phyloP scores from a whole-genome alignment of 2,888 invertebrate genomes.

The Lithodes maja region DNA sequence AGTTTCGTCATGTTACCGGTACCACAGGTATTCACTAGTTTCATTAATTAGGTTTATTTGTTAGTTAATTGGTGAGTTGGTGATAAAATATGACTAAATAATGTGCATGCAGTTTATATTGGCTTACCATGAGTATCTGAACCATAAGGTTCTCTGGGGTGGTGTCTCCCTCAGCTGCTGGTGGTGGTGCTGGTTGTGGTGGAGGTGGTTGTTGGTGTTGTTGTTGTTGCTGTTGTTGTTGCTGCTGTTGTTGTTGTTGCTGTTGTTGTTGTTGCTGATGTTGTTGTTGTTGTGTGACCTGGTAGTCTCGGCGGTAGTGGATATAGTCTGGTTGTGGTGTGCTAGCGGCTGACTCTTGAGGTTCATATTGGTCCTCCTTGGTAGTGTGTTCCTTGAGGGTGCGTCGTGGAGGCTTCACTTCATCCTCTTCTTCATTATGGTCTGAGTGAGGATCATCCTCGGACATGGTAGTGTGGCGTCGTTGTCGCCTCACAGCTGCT shows the following conservation, averaged over 20 bases:
- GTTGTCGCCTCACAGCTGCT: constrained; percentile 43
- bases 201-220: too few relatives aligned
- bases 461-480: constrained; percentile 14
- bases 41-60: too few relatives aligned
- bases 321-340: constrained; percentile 21
- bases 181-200: too few relatives aligned
- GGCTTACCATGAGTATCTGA: constrained; percentile 46
- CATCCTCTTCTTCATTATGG: too few relatives aligned
- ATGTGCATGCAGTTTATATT: constrained; percentile 22
- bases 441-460: too few relatives aligned
- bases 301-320: constrained; percentile 33
- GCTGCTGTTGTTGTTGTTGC: neutral
- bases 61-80: too few relatives aligned
- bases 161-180: constrained; percentile 27
- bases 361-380: constrained; percentile 23
- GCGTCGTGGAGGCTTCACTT: neutral
- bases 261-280: too few relatives aligned
- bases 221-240: neutral
- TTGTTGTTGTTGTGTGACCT: constrained; percentile 4
- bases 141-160: constrained; percentile 51
- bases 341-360: neutral
- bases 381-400: constrained; percentile 14
- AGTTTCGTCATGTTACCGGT: too few relatives aligned
- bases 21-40: too few relatives aligned
- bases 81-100: too few relatives aligned